A percentile compares a stretch with the other conserved stretches of the same genome.
Evolutionary conservation across 2,113 vertebrate species (phyloP).

Genomic region (Coturnix japonica): DNA sequence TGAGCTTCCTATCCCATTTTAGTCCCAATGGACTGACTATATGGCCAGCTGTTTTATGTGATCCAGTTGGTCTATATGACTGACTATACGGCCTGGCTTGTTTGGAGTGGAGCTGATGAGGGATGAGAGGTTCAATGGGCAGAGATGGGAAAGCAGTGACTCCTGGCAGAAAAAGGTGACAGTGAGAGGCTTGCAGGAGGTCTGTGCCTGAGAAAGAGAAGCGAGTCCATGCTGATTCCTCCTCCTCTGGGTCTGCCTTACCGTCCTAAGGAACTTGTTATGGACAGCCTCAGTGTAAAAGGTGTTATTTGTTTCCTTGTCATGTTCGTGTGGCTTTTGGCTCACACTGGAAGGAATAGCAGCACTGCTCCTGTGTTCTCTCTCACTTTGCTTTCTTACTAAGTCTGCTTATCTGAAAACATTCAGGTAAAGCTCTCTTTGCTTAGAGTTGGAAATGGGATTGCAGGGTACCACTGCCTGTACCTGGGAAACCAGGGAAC

Average conservation of each 20-base stretch:
- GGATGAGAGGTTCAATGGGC: not conserved
- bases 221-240: not conserved
- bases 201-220: not conserved
- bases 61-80: not conserved
- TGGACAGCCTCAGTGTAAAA: not conserved
- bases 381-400: not conserved
- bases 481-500: not conserved
- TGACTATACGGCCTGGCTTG: not conserved
- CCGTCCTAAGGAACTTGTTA: not conserved
- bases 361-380: not conserved
- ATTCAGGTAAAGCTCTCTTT: not conserved
- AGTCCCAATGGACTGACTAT: not conserved
- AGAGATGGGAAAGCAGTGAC: not conserved
- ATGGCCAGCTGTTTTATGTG: not conserved
- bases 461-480: not conserved
- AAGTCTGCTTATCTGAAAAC: not conserved
- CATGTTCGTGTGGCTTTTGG: not conserved
- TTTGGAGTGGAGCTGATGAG: not conserved
- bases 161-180: not conserved
- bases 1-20: not conserved
- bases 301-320: not conserved
- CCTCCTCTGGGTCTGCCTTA: not conserved
- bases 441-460: not conserved
- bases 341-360: not conserved
- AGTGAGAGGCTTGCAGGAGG: not conserved